Percentiles rank a stretch among this genome's conserved stretches.
Evolutionary conservation across 2,888 invertebrate genomes (phyloP).

Genomic region (Nephrotoma appendiculata): DNA sequence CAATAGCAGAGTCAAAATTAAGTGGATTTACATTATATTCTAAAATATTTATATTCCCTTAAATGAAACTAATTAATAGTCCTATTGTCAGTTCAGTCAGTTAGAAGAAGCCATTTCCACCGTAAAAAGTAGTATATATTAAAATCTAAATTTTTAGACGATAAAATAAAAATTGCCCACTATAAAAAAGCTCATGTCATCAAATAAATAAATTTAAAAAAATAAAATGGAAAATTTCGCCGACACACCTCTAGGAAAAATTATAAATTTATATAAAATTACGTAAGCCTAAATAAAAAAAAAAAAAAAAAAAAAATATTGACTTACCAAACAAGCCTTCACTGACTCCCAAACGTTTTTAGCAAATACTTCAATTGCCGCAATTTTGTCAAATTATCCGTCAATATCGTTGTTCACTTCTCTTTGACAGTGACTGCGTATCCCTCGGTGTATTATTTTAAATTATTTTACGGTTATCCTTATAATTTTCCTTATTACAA

Average conservation of each 20-base stretch:
- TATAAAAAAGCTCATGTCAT: neutral
- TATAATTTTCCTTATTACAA: neutral
- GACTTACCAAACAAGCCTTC: constrained; percentile 36
- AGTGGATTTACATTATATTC: no score
- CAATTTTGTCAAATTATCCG: constrained; percentile 3
- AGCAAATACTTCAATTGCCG: constrained; percentile 35
- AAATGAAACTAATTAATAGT: no score
- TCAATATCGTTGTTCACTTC: constrained; percentile 10
- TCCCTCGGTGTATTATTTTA: neutral
- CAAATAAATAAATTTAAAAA: neutral
- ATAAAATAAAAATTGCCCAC: no score
- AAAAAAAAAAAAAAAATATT: constrained; percentile 8
- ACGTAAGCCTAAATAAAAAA: constrained; percentile 3
- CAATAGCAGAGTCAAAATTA: no score
- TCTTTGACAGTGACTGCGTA: neutral
- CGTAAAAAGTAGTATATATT: no score
- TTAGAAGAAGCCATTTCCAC: no score
- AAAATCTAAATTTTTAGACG: no score
- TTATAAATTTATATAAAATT: neutral
- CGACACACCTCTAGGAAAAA: neutral
- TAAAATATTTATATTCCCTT: no score
- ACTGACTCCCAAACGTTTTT: constrained; percentile 35
- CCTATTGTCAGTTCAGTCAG: no score
- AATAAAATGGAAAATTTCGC: neutral
- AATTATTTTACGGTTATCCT: neutral